Conservation (phyloP, 2,797 vertebrate species). For the Platalea minor region DNA sequence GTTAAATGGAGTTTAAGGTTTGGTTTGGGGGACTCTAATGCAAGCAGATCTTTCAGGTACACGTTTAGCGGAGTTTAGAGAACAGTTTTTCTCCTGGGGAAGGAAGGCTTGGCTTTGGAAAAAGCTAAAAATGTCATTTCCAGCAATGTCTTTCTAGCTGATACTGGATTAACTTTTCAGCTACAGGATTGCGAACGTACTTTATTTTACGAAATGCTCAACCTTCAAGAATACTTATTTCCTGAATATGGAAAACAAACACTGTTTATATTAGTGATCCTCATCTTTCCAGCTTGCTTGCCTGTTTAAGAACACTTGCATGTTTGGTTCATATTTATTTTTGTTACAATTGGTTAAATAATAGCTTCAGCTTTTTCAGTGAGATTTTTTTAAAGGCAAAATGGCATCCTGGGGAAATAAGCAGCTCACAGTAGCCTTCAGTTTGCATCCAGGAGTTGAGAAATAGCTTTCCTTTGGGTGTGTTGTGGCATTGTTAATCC, state of each 20-base stretch:
- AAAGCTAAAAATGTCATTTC: background rate
- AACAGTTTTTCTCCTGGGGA: background rate
- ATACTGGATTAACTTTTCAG: background rate
- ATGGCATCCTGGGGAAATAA: background rate
- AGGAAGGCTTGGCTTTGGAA: background rate
- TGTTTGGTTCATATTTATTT: background rate
- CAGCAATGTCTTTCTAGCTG: background rate
- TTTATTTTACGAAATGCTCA: background rate
- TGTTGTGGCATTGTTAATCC: background rate
- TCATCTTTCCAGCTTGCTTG: background rate
- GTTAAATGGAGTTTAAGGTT: background rate
- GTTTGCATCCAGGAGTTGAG: background rate
- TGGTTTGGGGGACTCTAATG: background rate
- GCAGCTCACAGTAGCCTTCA: background rate
- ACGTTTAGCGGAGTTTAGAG: background rate
- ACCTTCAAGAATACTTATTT: background rate
- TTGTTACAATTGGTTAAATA: background rate
- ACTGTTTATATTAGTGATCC: background rate
- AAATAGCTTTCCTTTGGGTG: background rate
- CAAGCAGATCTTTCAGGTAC: background rate
- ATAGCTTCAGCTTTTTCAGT: background rate
- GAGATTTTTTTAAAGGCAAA: background rate
- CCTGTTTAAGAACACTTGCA: background rate
- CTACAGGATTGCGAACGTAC: background rate
- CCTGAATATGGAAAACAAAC: background rate